These are phyloP conservation scores for Butorides virescens DNA, from an alignment of 2,113 vertebrate genomes.

Conservation along the genomic window DNA sequence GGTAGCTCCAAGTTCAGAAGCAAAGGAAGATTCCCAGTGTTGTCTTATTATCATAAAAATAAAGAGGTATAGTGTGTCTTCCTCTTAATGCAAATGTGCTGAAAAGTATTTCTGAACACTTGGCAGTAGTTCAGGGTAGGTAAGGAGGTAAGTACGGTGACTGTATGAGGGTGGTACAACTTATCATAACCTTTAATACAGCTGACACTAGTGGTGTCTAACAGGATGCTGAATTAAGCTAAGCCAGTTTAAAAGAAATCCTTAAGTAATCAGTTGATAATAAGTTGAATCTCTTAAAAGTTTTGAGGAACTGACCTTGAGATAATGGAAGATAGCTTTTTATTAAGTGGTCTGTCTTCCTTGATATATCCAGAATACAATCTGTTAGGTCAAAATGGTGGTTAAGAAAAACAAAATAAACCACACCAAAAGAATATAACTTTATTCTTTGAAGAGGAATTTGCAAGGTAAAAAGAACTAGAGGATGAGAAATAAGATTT, in stretches of 20 bases:
- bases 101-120: neutral
- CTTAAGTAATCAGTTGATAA: neutral
- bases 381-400: neutral
- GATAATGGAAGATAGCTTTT: neutral
- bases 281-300: neutral
- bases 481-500: neutral
- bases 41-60: conserved; percentile 93
- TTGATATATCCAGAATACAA: neutral
- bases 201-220: neutral
- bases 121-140: neutral
- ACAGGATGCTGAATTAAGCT: neutral
- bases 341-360: neutral
- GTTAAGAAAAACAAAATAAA: neutral
- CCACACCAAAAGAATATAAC: neutral
- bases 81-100: neutral
- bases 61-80: conserved; percentile 84
- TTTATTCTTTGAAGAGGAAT: neutral
- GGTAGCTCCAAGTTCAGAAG: conserved; percentile 98
- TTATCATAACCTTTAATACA: neutral
- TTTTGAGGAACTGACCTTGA: neutral
- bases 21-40: conserved; percentile 96
- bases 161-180: neutral
- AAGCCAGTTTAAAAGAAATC: neutral
- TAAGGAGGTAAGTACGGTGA: neutral
- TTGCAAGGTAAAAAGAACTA: neutral